Percentiles rank a stretch among this genome's conserved stretches.
Evolutionary conservation across 2,797 vertebrate species (phyloP).

Genomic region (Amazona finschi): DNA sequence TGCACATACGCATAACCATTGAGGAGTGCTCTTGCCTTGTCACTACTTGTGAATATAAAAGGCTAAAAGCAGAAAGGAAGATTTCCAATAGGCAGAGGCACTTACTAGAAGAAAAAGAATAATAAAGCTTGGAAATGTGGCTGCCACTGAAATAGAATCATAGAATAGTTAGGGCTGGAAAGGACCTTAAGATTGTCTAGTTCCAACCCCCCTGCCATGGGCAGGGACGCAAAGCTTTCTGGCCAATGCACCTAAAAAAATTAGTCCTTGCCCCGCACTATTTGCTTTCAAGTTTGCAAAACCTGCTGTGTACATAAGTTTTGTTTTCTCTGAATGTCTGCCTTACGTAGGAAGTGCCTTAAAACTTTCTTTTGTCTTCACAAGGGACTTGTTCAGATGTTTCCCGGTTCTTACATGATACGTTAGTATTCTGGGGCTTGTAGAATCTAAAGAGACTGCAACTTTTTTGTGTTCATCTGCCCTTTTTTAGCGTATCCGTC

Average conservation of each 20-base stretch:
- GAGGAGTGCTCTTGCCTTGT: neutral
- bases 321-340: neutral
- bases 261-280: neutral
- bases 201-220: too few relatives aligned
- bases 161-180: too few relatives aligned
- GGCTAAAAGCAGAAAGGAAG: neutral
- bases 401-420: neutral
- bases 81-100: neutral
- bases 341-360: neutral
- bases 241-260: neutral
- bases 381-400: neutral
- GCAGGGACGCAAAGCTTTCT: neutral
- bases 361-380: neutral
- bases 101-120: neutral
- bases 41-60: neutral
- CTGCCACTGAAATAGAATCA: neutral
- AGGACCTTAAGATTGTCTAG: too few relatives aligned
- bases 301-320: neutral
- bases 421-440: neutral
- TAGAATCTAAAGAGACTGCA: neutral
- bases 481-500: neutral
- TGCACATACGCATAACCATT: accelerated
- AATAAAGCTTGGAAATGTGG: neutral
- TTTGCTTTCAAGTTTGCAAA: neutral
- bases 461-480: neutral